Conservation (phyloP, 2,113 vertebrate genomes). For the Salminus brasiliensis region DNA sequence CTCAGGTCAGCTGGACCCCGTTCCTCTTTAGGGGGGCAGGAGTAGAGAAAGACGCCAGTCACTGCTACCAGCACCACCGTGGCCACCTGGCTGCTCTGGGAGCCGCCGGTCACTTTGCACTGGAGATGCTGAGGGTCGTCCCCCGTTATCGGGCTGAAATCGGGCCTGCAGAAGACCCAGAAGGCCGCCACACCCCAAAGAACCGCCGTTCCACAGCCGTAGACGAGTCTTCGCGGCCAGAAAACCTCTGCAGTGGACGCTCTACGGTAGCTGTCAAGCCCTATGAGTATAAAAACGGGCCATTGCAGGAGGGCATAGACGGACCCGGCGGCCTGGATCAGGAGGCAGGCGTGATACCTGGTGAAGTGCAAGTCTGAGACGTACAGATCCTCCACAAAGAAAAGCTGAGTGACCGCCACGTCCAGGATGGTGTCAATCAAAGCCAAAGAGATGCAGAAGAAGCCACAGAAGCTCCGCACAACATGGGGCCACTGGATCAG, state of each 20-base stretch:
- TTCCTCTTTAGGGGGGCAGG: neutral
- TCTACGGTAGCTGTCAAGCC: slow-evolving; percentile 75
- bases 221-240: slow-evolving; percentile 58
- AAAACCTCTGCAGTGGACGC: slow-evolving; percentile 47
- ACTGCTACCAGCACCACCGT: slow-evolving; percentile 66
- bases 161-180: slow-evolving; percentile 67
- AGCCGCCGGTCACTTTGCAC: slow-evolving; percentile 72
- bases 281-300: slow-evolving; percentile 70
- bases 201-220: slow-evolving; percentile 52
- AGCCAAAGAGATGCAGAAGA: slow-evolving; percentile 80
- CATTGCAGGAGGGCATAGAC: slow-evolving; percentile 73
- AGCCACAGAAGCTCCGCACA: slow-evolving; percentile 75
- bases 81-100: slow-evolving; percentile 71
- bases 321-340: slow-evolving; percentile 78
- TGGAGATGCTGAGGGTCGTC: slow-evolving; percentile 16
- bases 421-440: slow-evolving; percentile 74
- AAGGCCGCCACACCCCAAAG: slow-evolving; percentile 71
- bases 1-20: neutral
- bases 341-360: slow-evolving; percentile 80
- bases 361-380: slow-evolving; percentile 77
- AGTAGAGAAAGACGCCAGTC: slow-evolving; percentile 48
- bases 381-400: slow-evolving; percentile 66
- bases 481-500: slow-evolving; percentile 64
- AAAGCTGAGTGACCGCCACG: slow-evolving; percentile 64
- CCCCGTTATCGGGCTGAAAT: slow-evolving; percentile 55